phyloP scores from a whole-genome alignment of 2,797 vertebrate species.

The Rallus crepitans region DNA sequence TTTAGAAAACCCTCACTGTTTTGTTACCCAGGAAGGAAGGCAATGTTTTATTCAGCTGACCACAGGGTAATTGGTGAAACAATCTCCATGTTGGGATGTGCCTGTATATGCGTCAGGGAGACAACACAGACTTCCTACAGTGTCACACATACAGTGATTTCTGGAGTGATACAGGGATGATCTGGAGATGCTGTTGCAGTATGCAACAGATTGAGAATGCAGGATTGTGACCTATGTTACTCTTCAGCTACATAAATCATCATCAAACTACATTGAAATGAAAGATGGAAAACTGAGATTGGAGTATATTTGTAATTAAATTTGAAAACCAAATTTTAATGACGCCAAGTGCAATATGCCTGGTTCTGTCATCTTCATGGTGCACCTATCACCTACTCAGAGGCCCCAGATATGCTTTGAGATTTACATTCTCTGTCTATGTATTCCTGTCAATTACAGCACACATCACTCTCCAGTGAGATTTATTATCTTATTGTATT shows the following conservation, averaged over 20 bases:
- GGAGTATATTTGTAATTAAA: neutral
- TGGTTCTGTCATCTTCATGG: neutral
- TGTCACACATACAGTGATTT: neutral
- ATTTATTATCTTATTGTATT: conserved; percentile 15
- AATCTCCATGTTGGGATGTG: fast-evolving
- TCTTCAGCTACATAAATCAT: neutral
- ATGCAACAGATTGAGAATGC: neutral
- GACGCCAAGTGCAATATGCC: neutral
- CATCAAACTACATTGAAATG: neutral
- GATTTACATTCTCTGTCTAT: neutral
- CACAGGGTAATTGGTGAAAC: neutral
- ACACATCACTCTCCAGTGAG: neutral
- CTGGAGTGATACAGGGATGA: neutral
- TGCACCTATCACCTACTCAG: neutral
- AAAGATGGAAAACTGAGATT: neutral
- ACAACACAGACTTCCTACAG: neutral
- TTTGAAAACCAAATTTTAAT: neutral
- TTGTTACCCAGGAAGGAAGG: neutral
- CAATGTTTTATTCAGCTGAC: neutral
- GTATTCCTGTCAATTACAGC: neutral
- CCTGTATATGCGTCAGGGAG: neutral
- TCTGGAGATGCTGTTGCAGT: neutral
- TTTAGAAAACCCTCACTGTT: neutral
- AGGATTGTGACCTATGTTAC: neutral
- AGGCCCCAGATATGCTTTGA: neutral